Percentiles rank a stretch among this genome's conserved stretches.
Conservation (phyloP, 2,888 invertebrate species). For the Hemicrepidius hirtus region DNA sequence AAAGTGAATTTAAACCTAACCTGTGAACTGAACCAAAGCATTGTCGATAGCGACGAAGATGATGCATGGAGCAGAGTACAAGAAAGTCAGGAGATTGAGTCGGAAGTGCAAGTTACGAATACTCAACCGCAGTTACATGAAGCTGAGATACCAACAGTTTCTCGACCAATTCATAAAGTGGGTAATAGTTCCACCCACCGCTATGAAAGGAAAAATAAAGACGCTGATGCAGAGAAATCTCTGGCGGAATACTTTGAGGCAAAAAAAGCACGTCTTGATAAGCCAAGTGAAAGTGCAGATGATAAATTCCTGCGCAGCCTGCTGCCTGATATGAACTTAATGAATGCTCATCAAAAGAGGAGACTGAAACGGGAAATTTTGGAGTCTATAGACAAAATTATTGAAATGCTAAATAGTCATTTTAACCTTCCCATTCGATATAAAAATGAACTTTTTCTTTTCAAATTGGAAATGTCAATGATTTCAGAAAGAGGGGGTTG, state of each 20-base stretch:
- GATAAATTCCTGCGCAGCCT: conserved; percentile 16
- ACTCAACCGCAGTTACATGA: not conserved
- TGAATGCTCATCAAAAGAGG: conserved; percentile 20
- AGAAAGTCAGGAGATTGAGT: not conserved
- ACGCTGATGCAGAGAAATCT: conserved; percentile 11
- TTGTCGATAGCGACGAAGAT: conserved; percentile 3
- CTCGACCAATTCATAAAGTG: not conserved
- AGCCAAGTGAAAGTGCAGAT: conserved; percentile 17
- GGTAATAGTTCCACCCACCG: too few species aligned
- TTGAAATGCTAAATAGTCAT: too few species aligned
- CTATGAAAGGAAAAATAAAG: conserved; percentile 11
- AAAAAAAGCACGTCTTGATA: conserved; percentile 1
- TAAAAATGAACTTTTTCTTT: too few species aligned
- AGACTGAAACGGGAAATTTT: conserved; percentile 4
- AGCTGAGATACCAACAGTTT: not conserved
- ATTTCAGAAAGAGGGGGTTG: too few species aligned
- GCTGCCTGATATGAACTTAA: too few species aligned
- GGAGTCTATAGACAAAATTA: conserved; percentile 13
- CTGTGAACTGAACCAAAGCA: conserved; percentile 3
- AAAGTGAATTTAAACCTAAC: not conserved
- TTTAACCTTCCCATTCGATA: too few species aligned
- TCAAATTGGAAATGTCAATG: too few species aligned
- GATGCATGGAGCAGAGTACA: not conserved
- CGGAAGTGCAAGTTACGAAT: conserved; percentile 1
- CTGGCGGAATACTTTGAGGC: conserved; percentile 6